Conservation (phyloP, 2,888 invertebrate genomes). For the Pterobdella sp. region DNA sequence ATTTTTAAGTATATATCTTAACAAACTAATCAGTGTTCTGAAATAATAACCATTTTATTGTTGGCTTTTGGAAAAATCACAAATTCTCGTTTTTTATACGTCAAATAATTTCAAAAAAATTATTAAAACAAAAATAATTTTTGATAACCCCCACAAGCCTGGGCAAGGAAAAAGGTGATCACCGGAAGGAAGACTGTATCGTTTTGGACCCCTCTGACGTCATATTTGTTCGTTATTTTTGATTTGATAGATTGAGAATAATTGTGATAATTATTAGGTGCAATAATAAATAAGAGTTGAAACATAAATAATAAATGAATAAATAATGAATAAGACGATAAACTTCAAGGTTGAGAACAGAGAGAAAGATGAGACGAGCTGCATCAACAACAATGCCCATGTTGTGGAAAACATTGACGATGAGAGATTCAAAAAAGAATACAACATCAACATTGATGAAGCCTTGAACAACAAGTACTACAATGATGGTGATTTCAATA, state of each 20-base stretch:
- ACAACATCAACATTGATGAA: background rate
- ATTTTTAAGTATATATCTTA: no score
- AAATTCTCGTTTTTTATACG: no score
- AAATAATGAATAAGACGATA: background rate
- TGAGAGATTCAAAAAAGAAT: no score
- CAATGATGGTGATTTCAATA: background rate
- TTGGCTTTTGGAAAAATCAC: no score
- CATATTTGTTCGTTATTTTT: constrained; percentile 66
- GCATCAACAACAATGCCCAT: background rate
- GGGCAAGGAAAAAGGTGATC: no score
- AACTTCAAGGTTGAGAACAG: background rate
- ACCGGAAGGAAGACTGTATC: constrained; percentile 73
- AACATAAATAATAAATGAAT: background rate
- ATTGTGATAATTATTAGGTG: background rate
- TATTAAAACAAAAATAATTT: no score
- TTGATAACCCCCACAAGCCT: no score
- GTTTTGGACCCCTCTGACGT: constrained; percentile 77
- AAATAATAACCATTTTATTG: no score
- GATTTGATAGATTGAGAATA: background rate
- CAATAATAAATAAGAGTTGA: background rate
- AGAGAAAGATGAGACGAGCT: background rate
- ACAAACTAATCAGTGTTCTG: no score
- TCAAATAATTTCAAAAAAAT: no score
- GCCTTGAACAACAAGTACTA: background rate
- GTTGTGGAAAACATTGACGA: no score